Base-by-base conservation (phyloP, 2,888 invertebrate genomes). In the Tipula vernalis region DNA sequence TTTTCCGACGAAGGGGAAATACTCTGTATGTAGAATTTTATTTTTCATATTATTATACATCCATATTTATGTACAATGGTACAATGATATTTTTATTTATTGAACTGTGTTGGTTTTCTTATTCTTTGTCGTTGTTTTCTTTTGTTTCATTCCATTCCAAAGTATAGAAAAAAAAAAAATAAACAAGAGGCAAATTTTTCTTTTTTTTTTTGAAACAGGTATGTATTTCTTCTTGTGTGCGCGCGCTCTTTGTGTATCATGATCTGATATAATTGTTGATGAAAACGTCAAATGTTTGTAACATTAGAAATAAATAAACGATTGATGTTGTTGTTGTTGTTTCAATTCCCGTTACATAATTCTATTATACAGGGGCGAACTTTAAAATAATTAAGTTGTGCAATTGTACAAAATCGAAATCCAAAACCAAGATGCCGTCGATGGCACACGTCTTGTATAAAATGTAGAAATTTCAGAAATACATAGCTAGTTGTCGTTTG, bases 41-140 rank as follows among this genome's bases (percentile, higher is more conserved):
- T 71, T 71, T 28, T 28, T 71, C 71, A 71, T 71, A 57, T 47
- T 51, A 28, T 28, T 39, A 39, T 39, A 39, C 3, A 6, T 39
- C 1, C 6, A 39, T 39, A 57, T 57, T 1, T 57, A 57, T 8
- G 15, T 28, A 71, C 28, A 71, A 71, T 71, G 71, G 71, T 71
- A 71, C 71, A 71, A 71, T 71, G 71, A 71, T 71, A 71, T 71
- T 71, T 71, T 71, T 71, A 71, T 71, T 71, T 71, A 71, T 71
- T 71, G 71, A 71, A 71, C 71, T 71, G 71, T 71, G 71, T 71
- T 28, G 71, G 71, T 71, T 28, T 71, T 71, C 71, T 71, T 71
- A 71, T 71, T 71, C 71, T 28, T 71, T 10, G 71, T 71, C 10
- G 71, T 71, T 10, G 28, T 71, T 71, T 71, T 71, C 28, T 28